A percentile compares a stretch with the other conserved stretches of the same genome.
phyloP scores from a whole-genome alignment of 2,888 invertebrate genomes.

The Liopterus haemorrhoidalis region DNA sequence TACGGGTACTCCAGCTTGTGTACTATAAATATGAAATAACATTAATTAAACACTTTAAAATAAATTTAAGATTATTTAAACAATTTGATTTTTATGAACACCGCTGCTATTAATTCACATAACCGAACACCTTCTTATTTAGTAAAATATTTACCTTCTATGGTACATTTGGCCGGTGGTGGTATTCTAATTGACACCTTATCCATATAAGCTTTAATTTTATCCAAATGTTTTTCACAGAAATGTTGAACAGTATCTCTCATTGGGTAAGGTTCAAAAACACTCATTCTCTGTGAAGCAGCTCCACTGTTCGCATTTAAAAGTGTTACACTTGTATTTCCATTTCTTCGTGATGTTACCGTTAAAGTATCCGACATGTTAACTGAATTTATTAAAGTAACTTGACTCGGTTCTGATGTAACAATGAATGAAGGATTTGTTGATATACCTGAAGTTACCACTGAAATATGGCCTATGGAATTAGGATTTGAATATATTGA shows the following conservation, averaged over 20 bases:
- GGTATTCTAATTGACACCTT: constrained; percentile 78
- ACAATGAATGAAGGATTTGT: constrained; percentile 32
- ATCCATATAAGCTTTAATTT: constrained; percentile 87
- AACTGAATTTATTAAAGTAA: constrained; percentile 42
- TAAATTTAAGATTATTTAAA: too few relatives aligned
- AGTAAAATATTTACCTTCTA: constrained; percentile 63
- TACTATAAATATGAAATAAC: too few relatives aligned
- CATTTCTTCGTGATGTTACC: constrained; percentile 54
- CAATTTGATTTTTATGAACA: neutral
- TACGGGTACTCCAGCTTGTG: too few relatives aligned
- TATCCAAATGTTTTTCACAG: constrained; percentile 89
- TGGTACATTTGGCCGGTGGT: constrained; percentile 87
- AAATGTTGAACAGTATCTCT: constrained; percentile 89
- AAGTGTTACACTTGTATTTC: constrained; percentile 74
- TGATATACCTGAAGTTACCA: constrained; percentile 37
- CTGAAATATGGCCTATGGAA: constrained; percentile 42
- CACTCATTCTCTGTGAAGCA: constrained; percentile 61
- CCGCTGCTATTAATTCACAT: neutral
- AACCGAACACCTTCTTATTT: constrained; percentile 1
- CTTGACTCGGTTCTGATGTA: neutral
- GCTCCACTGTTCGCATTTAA: constrained; percentile 52
- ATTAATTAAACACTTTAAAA: too few relatives aligned
- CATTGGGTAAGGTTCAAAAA: constrained; percentile 88
- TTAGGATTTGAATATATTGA: constrained; percentile 42
- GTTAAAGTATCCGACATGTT: constrained; percentile 59